phyloP scores from a whole-genome alignment of 2,888 invertebrate species.

The Crematogaster levior region DNA sequence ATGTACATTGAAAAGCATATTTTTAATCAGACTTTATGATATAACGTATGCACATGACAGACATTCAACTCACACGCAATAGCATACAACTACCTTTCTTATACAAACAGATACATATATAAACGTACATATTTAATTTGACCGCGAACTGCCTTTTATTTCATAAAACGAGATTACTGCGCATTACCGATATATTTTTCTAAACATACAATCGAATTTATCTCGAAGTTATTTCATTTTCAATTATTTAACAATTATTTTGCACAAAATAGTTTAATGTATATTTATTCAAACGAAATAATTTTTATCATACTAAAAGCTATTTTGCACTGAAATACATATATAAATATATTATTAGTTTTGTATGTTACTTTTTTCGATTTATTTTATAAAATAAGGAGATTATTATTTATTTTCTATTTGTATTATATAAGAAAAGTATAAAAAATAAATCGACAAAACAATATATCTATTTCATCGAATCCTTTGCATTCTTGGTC shows the following conservation, averaged over 20 bases:
- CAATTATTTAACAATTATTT: slow-evolving; percentile 12
- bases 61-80: too few relatives aligned
- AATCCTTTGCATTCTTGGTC: neutral
- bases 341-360: neutral
- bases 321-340: neutral
- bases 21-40: slow-evolving; percentile 22
- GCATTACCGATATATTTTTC: neutral
- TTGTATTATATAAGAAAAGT: neutral
- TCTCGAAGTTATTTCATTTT: neutral
- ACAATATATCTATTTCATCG: neutral
- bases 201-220: neutral
- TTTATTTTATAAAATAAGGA: neutral
- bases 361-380: neutral
- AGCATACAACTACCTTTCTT: too few relatives aligned
- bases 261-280: neutral
- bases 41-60: slow-evolving; percentile 35
- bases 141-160: slow-evolving; percentile 10
- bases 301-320: neutral
- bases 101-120: slow-evolving; percentile 38
- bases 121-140: slow-evolving; percentile 51
- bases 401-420: neutral
- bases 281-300: neutral
- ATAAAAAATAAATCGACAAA: neutral
- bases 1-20: slow-evolving; percentile 18
- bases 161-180: neutral